phyloP scores from a whole-genome alignment of 2,113 vertebrate species.

The Oryzias woworae region DNA sequence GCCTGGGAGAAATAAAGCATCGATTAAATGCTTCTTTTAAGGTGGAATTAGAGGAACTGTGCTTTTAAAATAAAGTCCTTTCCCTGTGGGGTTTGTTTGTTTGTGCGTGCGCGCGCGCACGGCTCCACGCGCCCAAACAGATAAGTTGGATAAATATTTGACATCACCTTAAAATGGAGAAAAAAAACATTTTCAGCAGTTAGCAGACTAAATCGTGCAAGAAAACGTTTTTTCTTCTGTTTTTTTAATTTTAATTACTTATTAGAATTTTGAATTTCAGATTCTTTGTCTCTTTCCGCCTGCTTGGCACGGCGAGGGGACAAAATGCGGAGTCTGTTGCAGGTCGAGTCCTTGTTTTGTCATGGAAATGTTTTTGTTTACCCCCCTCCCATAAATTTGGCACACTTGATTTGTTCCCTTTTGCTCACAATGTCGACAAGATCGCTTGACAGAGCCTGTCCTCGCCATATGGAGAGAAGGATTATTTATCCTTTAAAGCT shows the following conservation, averaged over 20 bases:
- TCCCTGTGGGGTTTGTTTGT: conserved; percentile 2
- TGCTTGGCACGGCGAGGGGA: conserved; percentile 76
- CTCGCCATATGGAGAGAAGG: conserved; percentile 37
- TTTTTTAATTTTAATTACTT: conserved; percentile 4
- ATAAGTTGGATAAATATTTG: conserved; percentile 13
- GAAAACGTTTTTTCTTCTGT: background rate
- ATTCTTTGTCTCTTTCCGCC: conserved; percentile 64
- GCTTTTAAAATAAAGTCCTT: conserved; percentile 6
- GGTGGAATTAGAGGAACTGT: background rate
- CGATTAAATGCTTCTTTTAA: background rate
- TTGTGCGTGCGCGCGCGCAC: background rate
- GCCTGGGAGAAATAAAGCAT: background rate
- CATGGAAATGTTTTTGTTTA: conserved; percentile 97
- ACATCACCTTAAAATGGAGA: background rate
- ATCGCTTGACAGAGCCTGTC: conserved; percentile 86
- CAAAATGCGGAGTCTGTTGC: conserved; percentile 83
- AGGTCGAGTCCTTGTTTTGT: conserved; percentile 93
- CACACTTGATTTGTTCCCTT: conserved; percentile 97
- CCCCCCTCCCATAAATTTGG: conserved; percentile 93
- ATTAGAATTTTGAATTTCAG: background rate
- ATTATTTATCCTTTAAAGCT: conserved; percentile 46
- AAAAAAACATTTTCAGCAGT: background rate
- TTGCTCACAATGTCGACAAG: conserved; percentile 88
- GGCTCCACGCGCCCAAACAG: background rate
- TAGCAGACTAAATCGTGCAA: background rate